These are phyloP conservation scores for Andinoacara biseriatus DNA, from an alignment of 2,113 vertebrate species.

Conservation along the genomic window DNA sequence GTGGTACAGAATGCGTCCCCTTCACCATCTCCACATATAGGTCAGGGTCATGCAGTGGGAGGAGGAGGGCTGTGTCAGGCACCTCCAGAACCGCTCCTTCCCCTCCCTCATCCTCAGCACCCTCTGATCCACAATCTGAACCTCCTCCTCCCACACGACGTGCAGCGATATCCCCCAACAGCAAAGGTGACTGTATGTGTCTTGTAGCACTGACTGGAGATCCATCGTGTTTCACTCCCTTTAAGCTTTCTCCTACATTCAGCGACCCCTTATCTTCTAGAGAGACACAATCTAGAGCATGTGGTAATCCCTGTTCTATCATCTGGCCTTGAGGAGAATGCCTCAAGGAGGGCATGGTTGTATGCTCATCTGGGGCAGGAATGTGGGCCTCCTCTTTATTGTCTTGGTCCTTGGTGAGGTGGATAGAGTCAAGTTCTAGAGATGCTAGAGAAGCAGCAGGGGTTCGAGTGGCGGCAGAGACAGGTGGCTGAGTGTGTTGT, in stretches of 20 bases:
- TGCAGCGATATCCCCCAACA: conserved; percentile 60
- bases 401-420: conserved; percentile 77
- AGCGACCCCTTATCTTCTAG: conserved; percentile 75
- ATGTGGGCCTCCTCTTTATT: conserved; percentile 43
- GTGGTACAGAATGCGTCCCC: conserved; percentile 88
- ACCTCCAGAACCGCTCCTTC: conserved; percentile 83
- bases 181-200: conserved; percentile 70
- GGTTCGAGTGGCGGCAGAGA: conserved; percentile 15
- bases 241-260: conserved; percentile 75
- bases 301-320: conserved; percentile 84
- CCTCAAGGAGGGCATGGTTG: conserved; percentile 31
- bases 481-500: conserved; percentile 31
- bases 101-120: conserved; percentile 86
- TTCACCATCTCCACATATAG: conserved; percentile 95
- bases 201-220: conserved; percentile 50
- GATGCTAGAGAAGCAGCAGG: conserved; percentile 42
- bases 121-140: conserved; percentile 83
- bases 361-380: conserved; percentile 41
- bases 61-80: conserved; percentile 82
- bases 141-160: conserved; percentile 62
- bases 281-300: conserved; percentile 82
- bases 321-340: conserved; percentile 40
- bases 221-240: conserved; percentile 59
- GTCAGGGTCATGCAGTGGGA: conserved; percentile 92
- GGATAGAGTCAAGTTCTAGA: conserved; percentile 75